Percentiles rank a stretch among this genome's conserved stretches.
Conservation (phyloP, 2,113 vertebrate genomes). For the Ranitomeya variabilis region DNA sequence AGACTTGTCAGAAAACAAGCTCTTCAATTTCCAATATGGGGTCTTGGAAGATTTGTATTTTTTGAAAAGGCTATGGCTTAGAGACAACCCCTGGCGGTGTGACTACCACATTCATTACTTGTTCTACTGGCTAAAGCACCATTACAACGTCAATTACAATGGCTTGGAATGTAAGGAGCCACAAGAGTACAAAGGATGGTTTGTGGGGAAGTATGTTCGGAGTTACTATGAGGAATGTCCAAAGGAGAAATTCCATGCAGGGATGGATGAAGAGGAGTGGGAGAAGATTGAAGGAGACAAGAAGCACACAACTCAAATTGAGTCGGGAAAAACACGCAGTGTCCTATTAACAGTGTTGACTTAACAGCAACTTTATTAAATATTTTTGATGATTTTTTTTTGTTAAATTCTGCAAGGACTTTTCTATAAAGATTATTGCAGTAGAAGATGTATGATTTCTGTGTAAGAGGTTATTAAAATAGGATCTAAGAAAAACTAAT, state of each 20-base stretch:
- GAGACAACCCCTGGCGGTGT: slow-evolving; percentile 92
- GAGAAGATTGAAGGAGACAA: slow-evolving; percentile 68
- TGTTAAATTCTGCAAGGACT: neutral
- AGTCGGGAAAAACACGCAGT: slow-evolving; percentile 8
- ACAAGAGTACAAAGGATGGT: slow-evolving; percentile 89
- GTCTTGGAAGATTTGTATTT: slow-evolving; percentile 96
- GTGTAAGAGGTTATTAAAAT: neutral
- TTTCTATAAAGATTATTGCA: neutral
- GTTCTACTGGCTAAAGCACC: slow-evolving; percentile 95
- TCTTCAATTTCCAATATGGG: slow-evolving; percentile 89
- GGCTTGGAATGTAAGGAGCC: slow-evolving; percentile 88
- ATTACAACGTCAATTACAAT: slow-evolving; percentile 82
- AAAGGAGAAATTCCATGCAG: slow-evolving; percentile 80
- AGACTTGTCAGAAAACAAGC: slow-evolving; percentile 92
- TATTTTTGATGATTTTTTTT: neutral
- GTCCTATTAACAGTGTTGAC: slow-evolving; percentile 75
- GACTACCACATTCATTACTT: slow-evolving; percentile 98
- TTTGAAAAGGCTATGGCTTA: slow-evolving; percentile 83
- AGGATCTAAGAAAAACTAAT: neutral
- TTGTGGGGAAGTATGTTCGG: slow-evolving; percentile 88
- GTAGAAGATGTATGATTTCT: neutral
- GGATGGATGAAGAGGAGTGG: slow-evolving; percentile 75
- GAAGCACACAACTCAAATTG: slow-evolving; percentile 70
- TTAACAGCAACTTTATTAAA: neutral
- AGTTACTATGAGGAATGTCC: slow-evolving; percentile 96